Base-by-base conservation (phyloP, 2,113 vertebrate genomes). In the Brevimyrus niger region DNA sequence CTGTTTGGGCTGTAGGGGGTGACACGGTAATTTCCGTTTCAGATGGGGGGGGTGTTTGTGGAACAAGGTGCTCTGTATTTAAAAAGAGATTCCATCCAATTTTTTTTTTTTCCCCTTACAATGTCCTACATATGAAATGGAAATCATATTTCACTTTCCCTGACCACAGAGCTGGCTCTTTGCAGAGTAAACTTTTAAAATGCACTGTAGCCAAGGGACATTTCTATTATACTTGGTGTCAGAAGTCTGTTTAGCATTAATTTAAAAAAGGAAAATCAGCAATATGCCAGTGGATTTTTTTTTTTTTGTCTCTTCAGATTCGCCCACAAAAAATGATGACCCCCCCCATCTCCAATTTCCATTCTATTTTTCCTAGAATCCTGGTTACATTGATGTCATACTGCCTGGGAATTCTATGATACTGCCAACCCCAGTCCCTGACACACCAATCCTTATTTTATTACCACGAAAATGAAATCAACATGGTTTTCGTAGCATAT, bases 181-280 rank as follows among this genome's bases (percentile, higher is more conserved):
- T 86, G 47, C 23, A 35, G 51, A n/a, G 80, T 84, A 84, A 84
- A 46, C 38, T 21, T 84, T 84, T 47, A 44, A 76, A 76, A 76
- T 76, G 31, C 17, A 9, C 69, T 35, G 15, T 76, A 46, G 44
- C 80, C 80, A 84, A 84, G 21, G 42, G 44, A 38, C 69, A 47
- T 84, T 84, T 44, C 19, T 84, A 6, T 84, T 84, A 17, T 89
- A 47, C 55, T 91, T 88, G 88, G 92, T 76, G 38, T 38, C 7
- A 31, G 90, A 51, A 82, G 89, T 80, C 76, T 61, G 51, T 89
- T 27, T 84, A 46, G 38, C 38, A 46, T 44, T 84, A 11, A 84
- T 84, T 47, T 44, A 84, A 84, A 44, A 76, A 38, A 73, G 31
- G 35, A 76, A 76, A 38, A 38, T 65, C 61, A 19, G 15, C 69